Conservation (phyloP, 2,113 vertebrate species). For the Rhizomys pruinosus region DNA sequence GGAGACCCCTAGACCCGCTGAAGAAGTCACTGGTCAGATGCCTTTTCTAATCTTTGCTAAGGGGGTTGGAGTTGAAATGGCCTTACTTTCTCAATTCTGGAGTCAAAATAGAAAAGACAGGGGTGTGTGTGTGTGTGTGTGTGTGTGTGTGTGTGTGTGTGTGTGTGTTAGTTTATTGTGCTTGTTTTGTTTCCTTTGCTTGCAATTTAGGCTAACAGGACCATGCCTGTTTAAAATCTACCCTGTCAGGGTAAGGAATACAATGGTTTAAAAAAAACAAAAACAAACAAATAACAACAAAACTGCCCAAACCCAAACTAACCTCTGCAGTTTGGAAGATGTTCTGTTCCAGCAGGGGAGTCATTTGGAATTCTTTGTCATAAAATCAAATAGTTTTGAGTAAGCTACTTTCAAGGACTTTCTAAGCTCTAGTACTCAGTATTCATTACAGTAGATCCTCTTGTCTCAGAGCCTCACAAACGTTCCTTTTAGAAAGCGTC, state of each 20-base stretch:
- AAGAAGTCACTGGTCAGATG: conserved; percentile 3
- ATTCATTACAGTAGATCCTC: not conserved
- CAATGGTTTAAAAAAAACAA: not conserved
- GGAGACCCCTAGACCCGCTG: not conserved
- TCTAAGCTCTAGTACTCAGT: not conserved
- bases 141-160: not conserved
- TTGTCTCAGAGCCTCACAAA: conserved; percentile 33
- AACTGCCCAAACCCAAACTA: no score
- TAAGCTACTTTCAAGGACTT: not conserved
- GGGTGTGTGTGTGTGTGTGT: not conserved
- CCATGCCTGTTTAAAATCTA: conserved; percentile 38
- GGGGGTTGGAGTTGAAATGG: conserved; percentile 53
- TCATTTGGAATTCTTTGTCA: not conserved
- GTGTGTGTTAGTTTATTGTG: not conserved
- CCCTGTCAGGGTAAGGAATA: not conserved
- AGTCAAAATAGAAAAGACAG: not conserved
- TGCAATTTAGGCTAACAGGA: conserved; percentile 4
- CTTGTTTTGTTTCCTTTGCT: not conserved
- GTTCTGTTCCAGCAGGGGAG: not conserved
- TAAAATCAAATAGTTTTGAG: conserved; percentile 1
- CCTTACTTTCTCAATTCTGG: conserved; percentile 44
- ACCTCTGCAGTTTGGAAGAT: not conserved
- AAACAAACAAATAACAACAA: no score
- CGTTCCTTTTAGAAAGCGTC: not conserved
- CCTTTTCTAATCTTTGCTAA: conserved; percentile 60